These are phyloP conservation scores for Melitaea athalia DNA, from an alignment of 2,888 invertebrate species.

Conservation along the genomic window DNA sequence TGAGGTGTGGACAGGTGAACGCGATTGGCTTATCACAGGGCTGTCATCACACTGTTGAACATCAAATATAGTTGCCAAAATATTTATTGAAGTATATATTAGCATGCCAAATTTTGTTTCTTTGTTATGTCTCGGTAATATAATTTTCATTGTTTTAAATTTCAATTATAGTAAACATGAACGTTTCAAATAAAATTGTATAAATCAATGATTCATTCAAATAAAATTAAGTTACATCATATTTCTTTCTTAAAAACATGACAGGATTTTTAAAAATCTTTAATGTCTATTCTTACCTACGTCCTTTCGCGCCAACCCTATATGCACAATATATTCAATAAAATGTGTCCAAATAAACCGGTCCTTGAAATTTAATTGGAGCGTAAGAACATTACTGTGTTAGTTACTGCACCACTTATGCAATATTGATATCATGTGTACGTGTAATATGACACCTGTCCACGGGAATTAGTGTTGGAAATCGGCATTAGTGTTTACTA, in stretches of 20 bases:
- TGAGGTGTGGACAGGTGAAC: constrained; percentile 32
- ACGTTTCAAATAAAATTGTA: too few species aligned
- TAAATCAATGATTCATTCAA: too few species aligned
- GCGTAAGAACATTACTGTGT: constrained; percentile 67
- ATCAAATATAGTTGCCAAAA: background rate
- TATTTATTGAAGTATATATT: background rate
- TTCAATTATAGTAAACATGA: too few species aligned
- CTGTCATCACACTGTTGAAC: constrained; percentile 12
- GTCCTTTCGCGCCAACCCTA: constrained; percentile 18
- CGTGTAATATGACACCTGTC: constrained; percentile 64
- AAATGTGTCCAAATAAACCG: constrained; percentile 51
- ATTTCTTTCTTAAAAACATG: too few species aligned
- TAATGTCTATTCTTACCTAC: background rate
- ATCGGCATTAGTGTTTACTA: constrained; percentile 52
- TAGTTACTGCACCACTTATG: constrained; percentile 52
- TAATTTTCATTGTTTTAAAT: background rate
- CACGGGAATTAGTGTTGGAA: constrained; percentile 53
- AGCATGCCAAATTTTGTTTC: background rate
- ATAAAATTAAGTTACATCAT: too few species aligned
- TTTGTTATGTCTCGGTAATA: background rate
- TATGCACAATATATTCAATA: constrained; percentile 26
- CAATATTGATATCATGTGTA: constrained; percentile 53
- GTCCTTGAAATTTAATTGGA: constrained; percentile 66
- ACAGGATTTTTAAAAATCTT: background rate
- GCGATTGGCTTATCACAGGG: constrained; percentile 29